Percentiles rank a stretch among this genome's conserved stretches.
Conservation (phyloP, 1,140 invertebrate genomes). For the Amphibalanus amphitrite region DNA sequence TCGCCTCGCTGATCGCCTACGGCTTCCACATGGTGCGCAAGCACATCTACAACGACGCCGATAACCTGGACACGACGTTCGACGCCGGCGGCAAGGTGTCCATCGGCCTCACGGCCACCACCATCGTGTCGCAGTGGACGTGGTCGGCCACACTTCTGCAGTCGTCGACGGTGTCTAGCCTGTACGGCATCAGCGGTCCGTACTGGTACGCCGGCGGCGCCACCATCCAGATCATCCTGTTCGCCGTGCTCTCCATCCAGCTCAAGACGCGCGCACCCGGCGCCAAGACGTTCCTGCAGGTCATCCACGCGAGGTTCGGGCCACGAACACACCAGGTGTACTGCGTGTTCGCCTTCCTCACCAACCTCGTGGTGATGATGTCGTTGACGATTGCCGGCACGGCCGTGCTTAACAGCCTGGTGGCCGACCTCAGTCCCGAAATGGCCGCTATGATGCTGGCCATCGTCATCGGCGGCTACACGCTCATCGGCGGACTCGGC, state of each 20-base stretch:
- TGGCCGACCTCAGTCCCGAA: slow-evolving; percentile 23
- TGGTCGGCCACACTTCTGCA: slow-evolving; percentile 31
- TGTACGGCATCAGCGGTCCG: slow-evolving; percentile 29
- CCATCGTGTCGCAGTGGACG: slow-evolving; percentile 31
- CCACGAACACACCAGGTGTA: slow-evolving; percentile 25
- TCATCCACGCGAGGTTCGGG: slow-evolving; percentile 28
- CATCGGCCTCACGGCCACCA: slow-evolving; percentile 27
- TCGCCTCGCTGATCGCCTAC: slow-evolving; percentile 20
- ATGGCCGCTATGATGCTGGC: slow-evolving; percentile 24
- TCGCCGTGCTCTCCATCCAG: slow-evolving; percentile 27
- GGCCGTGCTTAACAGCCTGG: slow-evolving; percentile 17
- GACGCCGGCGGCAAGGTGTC: slow-evolving; percentile 30
- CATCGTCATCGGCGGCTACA: slow-evolving; percentile 25
- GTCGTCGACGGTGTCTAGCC: slow-evolving; percentile 26
- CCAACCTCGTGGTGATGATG: slow-evolving; percentile 28
- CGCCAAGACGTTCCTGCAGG: slow-evolving; percentile 29
- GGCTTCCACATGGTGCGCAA: slow-evolving; percentile 20
- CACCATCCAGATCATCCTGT: slow-evolving; percentile 28
- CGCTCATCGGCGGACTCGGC: slow-evolving; percentile 27
- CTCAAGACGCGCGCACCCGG: slow-evolving; percentile 27
- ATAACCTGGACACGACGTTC: slow-evolving; percentile 27
- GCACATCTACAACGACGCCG: slow-evolving; percentile 23
- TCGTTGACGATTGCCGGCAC: slow-evolving; percentile 26
- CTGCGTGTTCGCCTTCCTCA: slow-evolving; percentile 26
- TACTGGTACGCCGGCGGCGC: slow-evolving; percentile 31